Conservation (phyloP, 1,140 invertebrate genomes). For the Atta texana region DNA sequence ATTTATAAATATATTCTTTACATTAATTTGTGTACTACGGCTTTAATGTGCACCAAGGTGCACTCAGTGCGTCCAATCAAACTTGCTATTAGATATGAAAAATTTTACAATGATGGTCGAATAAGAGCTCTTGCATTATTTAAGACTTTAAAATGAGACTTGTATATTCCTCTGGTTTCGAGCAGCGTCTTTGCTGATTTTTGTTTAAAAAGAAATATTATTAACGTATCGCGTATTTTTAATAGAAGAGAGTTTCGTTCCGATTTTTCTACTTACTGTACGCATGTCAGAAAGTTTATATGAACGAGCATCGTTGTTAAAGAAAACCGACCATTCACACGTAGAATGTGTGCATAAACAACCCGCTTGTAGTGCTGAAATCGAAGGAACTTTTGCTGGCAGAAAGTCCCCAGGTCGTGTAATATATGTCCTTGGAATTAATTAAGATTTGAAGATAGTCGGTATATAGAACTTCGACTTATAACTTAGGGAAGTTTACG, state of each 20-base stretch:
- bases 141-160: background rate
- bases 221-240: background rate
- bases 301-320: background rate
- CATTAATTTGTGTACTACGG: no score
- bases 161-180: background rate
- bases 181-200: background rate
- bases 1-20: no score
- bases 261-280: slow-evolving; percentile 10
- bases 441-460: slow-evolving; percentile 52
- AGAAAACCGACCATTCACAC: slow-evolving; percentile 19
- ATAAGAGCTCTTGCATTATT: background rate
- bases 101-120: background rate
- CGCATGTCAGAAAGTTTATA: slow-evolving; percentile 41
- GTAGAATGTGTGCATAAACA: slow-evolving; percentile 29
- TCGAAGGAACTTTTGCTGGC: slow-evolving; percentile 39
- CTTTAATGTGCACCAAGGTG: no score
- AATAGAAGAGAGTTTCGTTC: background rate
- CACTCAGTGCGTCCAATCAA: no score
- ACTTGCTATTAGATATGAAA: no score
- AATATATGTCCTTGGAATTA: slow-evolving; percentile 54
- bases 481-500: slow-evolving; percentile 28
- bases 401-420: slow-evolving; percentile 20
- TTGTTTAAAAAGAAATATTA: slow-evolving; percentile 16
- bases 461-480: slow-evolving; percentile 7
- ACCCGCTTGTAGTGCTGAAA: slow-evolving; percentile 27